phyloP scores from a whole-genome alignment of 2,797 vertebrate species.

The Neosalanx taihuensis region DNA sequence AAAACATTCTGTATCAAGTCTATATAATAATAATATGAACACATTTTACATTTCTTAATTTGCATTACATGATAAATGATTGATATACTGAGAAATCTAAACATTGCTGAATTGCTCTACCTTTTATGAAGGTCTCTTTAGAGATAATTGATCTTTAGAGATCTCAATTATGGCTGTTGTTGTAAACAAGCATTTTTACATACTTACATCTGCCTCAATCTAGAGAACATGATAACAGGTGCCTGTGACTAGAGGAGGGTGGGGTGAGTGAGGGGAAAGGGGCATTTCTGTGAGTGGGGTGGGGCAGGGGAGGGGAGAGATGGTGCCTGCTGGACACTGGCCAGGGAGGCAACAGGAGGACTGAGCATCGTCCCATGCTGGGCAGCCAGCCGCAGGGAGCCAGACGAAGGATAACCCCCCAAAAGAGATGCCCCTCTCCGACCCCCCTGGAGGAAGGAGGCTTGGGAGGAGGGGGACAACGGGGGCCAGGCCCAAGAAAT shows the following conservation, averaged over 20 bases:
- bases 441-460: slow-evolving; percentile 63
- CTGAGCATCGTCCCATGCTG: slow-evolving; percentile 65
- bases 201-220: neutral
- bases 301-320: slow-evolving; percentile 48
- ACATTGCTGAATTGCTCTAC: slow-evolving; percentile 47
- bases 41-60: slow-evolving; percentile 11
- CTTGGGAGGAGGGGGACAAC: slow-evolving; percentile 54
- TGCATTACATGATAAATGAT: slow-evolving; percentile 36
- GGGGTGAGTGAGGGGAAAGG: slow-evolving; percentile 55
- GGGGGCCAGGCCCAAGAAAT: slow-evolving; percentile 85
- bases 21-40: slow-evolving; percentile 44
- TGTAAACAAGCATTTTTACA: neutral
- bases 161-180: slow-evolving; percentile 51
- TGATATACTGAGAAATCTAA: slow-evolving; percentile 30
- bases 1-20: slow-evolving; percentile 50
- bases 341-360: slow-evolving; percentile 58
- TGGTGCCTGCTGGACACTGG: slow-evolving; percentile 67
- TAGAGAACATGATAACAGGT: neutral
- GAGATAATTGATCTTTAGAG: no score
- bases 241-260: slow-evolving; percentile 45
- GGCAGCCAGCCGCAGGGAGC: slow-evolving; percentile 66
- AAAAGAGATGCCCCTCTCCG: slow-evolving; percentile 77
- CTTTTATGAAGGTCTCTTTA: slow-evolving; percentile 8
- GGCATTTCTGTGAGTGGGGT: slow-evolving; percentile 63
- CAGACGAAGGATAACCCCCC: slow-evolving; percentile 72